Percentiles rank a stretch among this genome's conserved stretches.
Evolutionary conservation across 2,113 vertebrate genomes (phyloP).

Genomic region (Vulpes vulpes): DNA sequence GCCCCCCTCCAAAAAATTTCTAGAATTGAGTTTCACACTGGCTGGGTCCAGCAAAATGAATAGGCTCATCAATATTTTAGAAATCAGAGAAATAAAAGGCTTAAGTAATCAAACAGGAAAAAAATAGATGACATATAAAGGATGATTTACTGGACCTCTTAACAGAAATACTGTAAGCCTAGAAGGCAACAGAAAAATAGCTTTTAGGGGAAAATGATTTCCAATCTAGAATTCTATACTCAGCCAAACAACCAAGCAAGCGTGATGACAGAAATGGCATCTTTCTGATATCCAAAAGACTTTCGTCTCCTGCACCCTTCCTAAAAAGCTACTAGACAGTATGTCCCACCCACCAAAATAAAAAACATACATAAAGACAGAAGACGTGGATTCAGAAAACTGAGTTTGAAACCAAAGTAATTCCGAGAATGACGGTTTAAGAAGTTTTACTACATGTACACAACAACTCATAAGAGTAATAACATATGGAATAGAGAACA

Average conservation of each 20-base stretch:
- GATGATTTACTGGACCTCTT: not conserved
- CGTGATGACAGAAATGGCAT: fast-evolving
- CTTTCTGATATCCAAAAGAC: not conserved
- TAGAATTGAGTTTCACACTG: not conserved
- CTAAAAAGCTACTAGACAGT: not conserved
- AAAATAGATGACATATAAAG: not conserved
- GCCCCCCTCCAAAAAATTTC: not conserved
- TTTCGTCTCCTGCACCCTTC: not conserved
- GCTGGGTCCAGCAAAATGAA: not conserved
- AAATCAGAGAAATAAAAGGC: slow-evolving; percentile 25
- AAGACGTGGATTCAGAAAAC: not conserved
- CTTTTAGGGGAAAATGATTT: not conserved
- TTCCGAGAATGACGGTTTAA: not conserved
- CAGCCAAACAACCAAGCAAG: not conserved
- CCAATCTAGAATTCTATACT: not conserved
- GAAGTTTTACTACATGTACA: not conserved
- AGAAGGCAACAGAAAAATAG: not conserved
- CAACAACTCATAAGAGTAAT: not conserved
- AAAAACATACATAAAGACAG: not conserved
- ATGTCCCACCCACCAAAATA: not conserved
- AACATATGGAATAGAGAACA: not conserved
- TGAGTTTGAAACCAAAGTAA: not conserved
- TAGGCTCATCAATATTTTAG: not conserved
- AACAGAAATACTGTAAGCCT: not conserved
- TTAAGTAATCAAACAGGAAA: not conserved